phyloP scores from a whole-genome alignment of 2,113 vertebrate genomes.

The Pygoscelis adeliae region DNA sequence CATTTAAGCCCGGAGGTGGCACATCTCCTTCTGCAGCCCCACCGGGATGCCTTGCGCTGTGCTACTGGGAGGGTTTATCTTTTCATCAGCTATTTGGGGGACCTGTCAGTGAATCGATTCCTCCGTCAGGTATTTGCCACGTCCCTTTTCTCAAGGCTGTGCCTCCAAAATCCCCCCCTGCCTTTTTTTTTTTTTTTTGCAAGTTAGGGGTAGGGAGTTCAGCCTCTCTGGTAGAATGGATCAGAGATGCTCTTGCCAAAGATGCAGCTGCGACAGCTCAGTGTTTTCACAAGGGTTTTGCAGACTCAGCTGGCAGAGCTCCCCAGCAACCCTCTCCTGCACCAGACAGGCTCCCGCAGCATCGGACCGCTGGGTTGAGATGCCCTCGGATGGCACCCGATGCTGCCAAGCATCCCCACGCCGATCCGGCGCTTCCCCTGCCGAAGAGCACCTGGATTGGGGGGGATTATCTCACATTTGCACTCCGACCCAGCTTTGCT shows the following conservation, averaged over 20 bases:
- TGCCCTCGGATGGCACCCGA: fast-evolving
- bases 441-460: neutral
- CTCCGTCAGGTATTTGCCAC: neutral
- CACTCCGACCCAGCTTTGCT: neutral
- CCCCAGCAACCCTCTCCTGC: neutral
- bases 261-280: neutral
- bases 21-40: neutral
- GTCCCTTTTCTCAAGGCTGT: neutral
- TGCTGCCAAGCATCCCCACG: neutral
- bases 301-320: neutral
- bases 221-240: neutral
- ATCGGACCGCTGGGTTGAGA: fast-evolving
- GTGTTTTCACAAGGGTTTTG: neutral
- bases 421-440: fast-evolving
- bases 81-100: neutral
- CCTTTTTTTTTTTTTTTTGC: neutral
- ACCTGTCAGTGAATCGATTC: neutral
- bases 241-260: neutral
- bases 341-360: neutral
- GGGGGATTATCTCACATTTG: neutral
- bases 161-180: neutral
- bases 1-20: neutral
- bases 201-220: neutral
- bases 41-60: fast-evolving
- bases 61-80: neutral